Evolutionary conservation across 2,797 vertebrate genomes (phyloP).

Genomic region (Spinus olivaceus): DNA sequence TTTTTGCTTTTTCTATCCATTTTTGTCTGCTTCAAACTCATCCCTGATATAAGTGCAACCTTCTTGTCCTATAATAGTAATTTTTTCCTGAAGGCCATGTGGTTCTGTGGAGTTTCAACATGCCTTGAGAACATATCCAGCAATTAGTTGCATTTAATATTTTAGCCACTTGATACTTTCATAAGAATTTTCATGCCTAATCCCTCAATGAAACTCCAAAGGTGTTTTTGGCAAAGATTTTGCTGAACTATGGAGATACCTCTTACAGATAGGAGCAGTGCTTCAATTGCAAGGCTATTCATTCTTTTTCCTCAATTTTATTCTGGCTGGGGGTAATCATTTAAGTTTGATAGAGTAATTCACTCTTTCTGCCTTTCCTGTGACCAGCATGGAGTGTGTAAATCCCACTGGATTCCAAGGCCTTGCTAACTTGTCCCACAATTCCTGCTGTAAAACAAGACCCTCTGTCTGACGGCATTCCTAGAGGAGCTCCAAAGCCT

Average conservation of each 20-base stretch:
- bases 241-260: not conserved
- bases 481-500: not conserved
- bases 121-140: not conserved
- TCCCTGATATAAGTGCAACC: not conserved
- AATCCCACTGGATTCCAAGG: not conserved
- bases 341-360: not conserved
- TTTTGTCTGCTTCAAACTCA: not conserved
- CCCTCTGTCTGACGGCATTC: not conserved
- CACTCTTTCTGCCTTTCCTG: not conserved
- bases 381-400: not conserved
- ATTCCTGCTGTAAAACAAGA: accelerated
- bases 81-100: not conserved
- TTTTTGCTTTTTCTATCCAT: accelerated
- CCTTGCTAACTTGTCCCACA: not conserved
- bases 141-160: not conserved
- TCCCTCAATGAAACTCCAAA: not conserved
- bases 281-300: not conserved
- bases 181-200: not conserved
- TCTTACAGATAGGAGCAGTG: not conserved
- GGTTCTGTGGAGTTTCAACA: not conserved
- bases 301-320: not conserved
- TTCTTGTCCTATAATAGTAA: too few relatives aligned
- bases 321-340: not conserved
- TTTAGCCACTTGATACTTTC: not conserved
- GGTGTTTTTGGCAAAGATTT: not conserved